Base-by-base conservation (phyloP, 2,113 vertebrate species). In the Micronisus gabar region DNA sequence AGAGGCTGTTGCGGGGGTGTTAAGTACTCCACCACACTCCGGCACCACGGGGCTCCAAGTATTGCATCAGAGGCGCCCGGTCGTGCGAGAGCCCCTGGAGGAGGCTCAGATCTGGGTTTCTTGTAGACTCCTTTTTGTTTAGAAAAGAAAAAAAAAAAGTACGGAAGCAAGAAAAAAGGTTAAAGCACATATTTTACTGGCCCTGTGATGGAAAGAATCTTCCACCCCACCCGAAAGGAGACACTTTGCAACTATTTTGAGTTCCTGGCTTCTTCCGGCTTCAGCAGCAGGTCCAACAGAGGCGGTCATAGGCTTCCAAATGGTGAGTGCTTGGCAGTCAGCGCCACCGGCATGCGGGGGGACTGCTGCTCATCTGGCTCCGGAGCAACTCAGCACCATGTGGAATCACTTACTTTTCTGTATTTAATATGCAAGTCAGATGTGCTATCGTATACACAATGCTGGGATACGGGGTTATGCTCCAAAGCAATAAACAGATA, bases 381-480 rank as follows among this genome's bases (percentile, higher is more conserved):
- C 14, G 6, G 30, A 38, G 90, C 29, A 15, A 8, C 56, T 50
- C 55, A 0, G 40, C 81, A 20, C 78, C 93, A 87, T 94, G 59
- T 92, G 95, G 88, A 92, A 94, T 58, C 91, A n/a, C 76, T 96
- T 94, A 90, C 5, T 41, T 25, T 38, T 41, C 63, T 41, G 81
- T 81, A 30, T 86, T 93, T 79, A 85, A 79, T 62, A 82, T 68
- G 84, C 87, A 27, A 91, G 79, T 67, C 93, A 91, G 95, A 93
- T 78, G 90, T 85, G 79, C 53, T 43, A 11, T 63, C 26, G 13
- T 66, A 20, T 32, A 47, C 47, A 11, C 73, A 26, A 53, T 5
- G 65, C 59, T 32, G 45, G 55, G 86, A 32, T 43, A 27, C 15
- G 36, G 34, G 74, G 73, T 56, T 65, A 20, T 2, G 48, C 67